phyloP scores from a whole-genome alignment of 2,888 invertebrate species.

The Ametastegia equiseti region DNA sequence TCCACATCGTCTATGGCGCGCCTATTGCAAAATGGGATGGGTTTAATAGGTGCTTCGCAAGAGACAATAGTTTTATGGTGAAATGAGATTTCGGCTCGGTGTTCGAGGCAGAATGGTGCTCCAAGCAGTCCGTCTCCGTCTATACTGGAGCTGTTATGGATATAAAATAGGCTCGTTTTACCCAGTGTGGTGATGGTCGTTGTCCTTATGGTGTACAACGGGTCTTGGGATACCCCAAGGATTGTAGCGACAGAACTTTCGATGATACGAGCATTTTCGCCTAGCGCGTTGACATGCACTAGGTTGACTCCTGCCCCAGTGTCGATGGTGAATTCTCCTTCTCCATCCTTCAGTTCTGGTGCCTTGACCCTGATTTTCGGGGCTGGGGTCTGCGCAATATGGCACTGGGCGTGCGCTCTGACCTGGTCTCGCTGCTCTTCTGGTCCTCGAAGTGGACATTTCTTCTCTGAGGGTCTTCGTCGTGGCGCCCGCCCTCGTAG shows the following conservation, averaged over 20 bases:
- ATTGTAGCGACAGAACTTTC: not conserved
- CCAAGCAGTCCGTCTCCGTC: not conserved
- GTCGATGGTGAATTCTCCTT: constrained; percentile 14
- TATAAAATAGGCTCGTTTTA: not conserved
- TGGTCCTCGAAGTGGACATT: not conserved
- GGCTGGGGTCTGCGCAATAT: constrained; percentile 12
- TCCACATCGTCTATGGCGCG: not conserved
- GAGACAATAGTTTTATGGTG: constrained; percentile 2
- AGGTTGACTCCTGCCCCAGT: not conserved
- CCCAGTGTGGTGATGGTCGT: not conserved
- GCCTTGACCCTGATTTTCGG: not conserved
- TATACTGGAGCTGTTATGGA: not conserved
- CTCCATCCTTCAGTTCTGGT: not conserved
- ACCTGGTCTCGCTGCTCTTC: not conserved
- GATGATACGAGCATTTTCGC: not conserved
- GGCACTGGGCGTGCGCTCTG: not conserved
- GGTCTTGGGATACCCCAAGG: not conserved
- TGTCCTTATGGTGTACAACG: not conserved
- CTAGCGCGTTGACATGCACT: constrained; percentile 1
- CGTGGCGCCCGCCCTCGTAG: constrained; percentile 29
- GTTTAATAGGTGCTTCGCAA: not conserved
- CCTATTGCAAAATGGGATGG: not conserved
- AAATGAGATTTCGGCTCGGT: not conserved
- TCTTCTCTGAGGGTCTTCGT: too few species aligned
- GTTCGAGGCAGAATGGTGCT: not conserved